These are phyloP conservation scores for Heliangelus exortis DNA, from an alignment of 2,797 vertebrate species.

Conservation along the genomic window DNA sequence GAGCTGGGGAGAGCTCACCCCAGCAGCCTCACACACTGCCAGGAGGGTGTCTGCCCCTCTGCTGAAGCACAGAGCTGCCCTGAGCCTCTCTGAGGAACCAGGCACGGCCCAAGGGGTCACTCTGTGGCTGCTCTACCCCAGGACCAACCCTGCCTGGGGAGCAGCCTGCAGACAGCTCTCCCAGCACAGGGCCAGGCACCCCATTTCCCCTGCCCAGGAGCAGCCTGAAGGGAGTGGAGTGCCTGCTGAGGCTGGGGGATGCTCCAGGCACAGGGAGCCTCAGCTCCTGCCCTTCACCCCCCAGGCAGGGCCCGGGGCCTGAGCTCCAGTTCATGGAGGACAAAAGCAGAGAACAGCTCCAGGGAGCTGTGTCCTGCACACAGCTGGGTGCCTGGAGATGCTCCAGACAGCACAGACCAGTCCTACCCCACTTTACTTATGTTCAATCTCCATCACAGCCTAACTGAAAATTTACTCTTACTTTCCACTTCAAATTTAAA, in stretches of 20 bases:
- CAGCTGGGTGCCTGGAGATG: neutral
- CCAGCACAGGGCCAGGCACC: neutral
- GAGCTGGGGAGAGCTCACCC: neutral
- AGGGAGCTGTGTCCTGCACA: neutral
- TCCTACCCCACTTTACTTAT: neutral
- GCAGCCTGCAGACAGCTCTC: neutral
- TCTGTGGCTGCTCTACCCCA: neutral
- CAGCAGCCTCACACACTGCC: neutral
- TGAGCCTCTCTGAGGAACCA: neutral
- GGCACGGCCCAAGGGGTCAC: neutral
- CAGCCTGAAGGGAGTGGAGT: neutral
- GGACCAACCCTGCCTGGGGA: neutral
- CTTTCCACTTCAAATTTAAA: neutral
- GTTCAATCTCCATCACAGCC: neutral
- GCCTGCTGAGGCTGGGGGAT: neutral
- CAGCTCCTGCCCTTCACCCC: neutral
- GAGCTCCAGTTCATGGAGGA: fast-evolving
- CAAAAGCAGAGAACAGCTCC: neutral
- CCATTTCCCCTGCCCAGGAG: neutral
- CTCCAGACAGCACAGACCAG: neutral
- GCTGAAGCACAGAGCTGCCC: neutral
- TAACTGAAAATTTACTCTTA: neutral
- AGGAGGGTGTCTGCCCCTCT: neutral
- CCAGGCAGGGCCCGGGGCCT: neutral
- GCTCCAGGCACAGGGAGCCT: neutral